Evolutionary conservation across 2,888 invertebrate genomes (phyloP), one percentile per base, ranked within the genome.

Genomic region (Aspidiotus rigidus): DNA sequence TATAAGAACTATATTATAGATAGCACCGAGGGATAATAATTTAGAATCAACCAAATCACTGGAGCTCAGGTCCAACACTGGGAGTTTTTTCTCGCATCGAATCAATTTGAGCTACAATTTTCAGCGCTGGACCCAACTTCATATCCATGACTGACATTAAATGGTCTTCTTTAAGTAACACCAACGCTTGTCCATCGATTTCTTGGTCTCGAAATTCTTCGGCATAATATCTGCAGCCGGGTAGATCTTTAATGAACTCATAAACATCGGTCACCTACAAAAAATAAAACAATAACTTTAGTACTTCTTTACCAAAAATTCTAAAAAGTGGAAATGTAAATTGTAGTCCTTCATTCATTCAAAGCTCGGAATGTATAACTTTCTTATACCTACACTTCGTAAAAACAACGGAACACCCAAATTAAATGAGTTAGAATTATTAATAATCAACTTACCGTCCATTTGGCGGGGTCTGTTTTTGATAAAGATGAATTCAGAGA

Each of bases 161-260:
- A 79, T 97, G 96, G 76, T 95, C 95, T 73, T 93, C 93, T 76
- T 93, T 90, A 64, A 97, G 84, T 67, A 97, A 81, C 80, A 96
- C 84, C 71, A 97, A 80, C 0, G 96, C 96, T 77, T 95, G 94
- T 0, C 97, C 96, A 76, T 97, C 97, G 74, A 97, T 95, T 79
- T 96, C 96, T 79, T 96, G 95, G 75, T 89, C 85, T 8, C 88
- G 85, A 80, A 96, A 96, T 77, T 95, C 94, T 76, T 94, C 93
- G 0, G 93, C 94, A 77, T 95, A 95, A 74, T 89, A 88, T 8
- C 87, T 85, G 77, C 94, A 95, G 0, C 94, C 95, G 0, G 91
- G 93, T 71, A 95, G 82, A n/a, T 49, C 42, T 61, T 57, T 56
- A 11, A 71, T 71, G 54, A 71, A 71, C 11, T 93, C 91, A 76